phyloP scores from a whole-genome alignment of 2,113 vertebrate genomes.

The Gopherus flavomarginatus region DNA sequence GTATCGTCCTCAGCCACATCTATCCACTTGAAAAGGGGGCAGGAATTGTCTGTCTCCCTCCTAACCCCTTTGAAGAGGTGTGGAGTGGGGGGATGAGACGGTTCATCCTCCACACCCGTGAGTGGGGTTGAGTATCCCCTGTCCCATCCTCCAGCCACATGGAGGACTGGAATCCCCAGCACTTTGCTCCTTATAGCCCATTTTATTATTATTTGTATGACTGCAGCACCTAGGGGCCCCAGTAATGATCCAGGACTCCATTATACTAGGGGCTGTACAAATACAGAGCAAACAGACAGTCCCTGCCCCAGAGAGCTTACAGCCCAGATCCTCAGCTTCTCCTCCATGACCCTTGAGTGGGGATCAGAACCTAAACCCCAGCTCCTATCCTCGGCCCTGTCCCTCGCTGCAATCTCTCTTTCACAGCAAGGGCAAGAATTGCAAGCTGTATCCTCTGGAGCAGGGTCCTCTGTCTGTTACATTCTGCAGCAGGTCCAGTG shows the following conservation, averaged over 20 bases:
- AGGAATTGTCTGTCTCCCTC: not conserved
- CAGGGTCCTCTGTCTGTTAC: accelerated
- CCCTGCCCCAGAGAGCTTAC: not conserved
- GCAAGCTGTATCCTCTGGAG: not conserved
- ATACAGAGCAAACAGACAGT: not conserved
- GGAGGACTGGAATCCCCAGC: not conserved
- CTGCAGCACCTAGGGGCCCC: accelerated
- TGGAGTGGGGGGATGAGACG: not conserved
- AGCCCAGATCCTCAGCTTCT: not conserved
- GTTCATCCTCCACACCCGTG: too few relatives aligned
- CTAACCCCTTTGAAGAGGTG: not conserved
- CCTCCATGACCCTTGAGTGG: not conserved
- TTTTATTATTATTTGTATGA: not conserved
- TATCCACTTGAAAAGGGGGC: not conserved
- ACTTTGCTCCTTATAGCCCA: accelerated
- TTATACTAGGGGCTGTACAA: not conserved
- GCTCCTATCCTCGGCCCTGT: not conserved
- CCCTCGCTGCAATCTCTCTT: not conserved
- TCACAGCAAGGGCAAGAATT: not conserved
- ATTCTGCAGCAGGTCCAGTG: accelerated
- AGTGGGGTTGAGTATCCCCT: not conserved
- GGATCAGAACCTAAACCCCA: not conserved
- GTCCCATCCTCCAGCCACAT: not conserved
- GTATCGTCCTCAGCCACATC: not conserved
- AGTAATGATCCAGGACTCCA: not conserved